phyloP scores from a whole-genome alignment of 2,797 vertebrate species.

The Gymnothorax javanicus region DNA sequence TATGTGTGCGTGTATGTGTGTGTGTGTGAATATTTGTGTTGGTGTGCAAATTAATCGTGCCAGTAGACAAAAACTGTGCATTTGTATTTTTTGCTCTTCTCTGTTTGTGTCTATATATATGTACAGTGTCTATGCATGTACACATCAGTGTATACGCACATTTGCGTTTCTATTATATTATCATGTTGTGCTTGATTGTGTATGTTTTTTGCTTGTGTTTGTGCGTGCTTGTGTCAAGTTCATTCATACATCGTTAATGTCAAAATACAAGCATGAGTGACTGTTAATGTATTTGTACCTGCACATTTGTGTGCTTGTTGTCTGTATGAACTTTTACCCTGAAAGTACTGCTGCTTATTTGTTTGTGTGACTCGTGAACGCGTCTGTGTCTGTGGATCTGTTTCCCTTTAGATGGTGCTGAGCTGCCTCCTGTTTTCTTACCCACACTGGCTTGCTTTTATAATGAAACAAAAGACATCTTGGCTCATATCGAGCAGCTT shows the following conservation, averaged over 20 bases:
- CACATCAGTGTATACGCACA: not conserved
- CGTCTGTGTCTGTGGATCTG: slow-evolving; percentile 41
- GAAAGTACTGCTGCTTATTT: not conserved
- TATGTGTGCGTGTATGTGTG: slow-evolving; percentile 36
- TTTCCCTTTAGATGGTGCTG: slow-evolving; percentile 23
- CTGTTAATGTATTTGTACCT: not conserved
- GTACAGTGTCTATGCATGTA: not conserved
- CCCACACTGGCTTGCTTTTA: slow-evolving; percentile 43
- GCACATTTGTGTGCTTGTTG: not conserved
- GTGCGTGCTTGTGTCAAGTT: not conserved
- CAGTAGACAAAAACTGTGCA: not conserved
- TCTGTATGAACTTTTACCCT: not conserved
- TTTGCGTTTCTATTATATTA: not conserved
- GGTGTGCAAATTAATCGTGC: not conserved
- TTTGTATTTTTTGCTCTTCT: not conserved
- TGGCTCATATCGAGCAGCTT: slow-evolving; percentile 60
- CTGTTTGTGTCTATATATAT: not conserved
- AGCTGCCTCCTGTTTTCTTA: slow-evolving; percentile 18
- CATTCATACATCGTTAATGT: not conserved
- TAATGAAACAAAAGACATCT: slow-evolving; percentile 58
- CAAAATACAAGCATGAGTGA: not conserved
- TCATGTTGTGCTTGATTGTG: not conserved
- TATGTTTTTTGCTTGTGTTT: not conserved
- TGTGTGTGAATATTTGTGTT: slow-evolving; percentile 33
- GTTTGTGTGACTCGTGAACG: not conserved